Evolutionary conservation across 2,113 vertebrate species (phyloP), one percentile per base, ranked within the genome.

Genomic region (Tragelaphus buxtoni): DNA sequence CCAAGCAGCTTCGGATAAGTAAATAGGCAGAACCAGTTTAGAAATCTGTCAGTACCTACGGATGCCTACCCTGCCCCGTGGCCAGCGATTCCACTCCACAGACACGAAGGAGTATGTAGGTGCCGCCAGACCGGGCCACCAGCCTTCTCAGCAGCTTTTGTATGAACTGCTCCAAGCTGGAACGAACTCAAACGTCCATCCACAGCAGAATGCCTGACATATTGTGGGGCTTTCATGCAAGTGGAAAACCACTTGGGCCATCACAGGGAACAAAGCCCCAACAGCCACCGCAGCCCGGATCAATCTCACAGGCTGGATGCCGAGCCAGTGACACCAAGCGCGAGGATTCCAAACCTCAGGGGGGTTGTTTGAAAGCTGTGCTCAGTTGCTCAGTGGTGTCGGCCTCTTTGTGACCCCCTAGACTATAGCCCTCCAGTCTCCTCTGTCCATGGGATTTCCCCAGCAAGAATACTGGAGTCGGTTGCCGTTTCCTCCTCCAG

Each of bases 1-100:
- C 76, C 51, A 45, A 30, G 30, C 2, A 9, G 26, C 4, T 5
- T 42, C 3, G 0, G 30, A 79, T 28, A 42, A 53, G 20, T 30
- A 5, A 76, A 56, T 8, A 3, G 24, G 45, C 11, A 35, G 9
- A 11, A 58, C 56, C 26, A 28, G 18, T 69, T 63, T 6, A 35
- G 79, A 39, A 85, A 69, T 5, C 69, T 0, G 0, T 12, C 42
- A 7, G 16, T 39, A 7, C 30, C 53, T 42, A 2, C 20, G 14
- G 9, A 13, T 0, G 13, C 58, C 83, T 16, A 4, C 6, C 82
- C 9, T 2, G 3, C 26, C 35, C 28, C 0, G 0, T 3, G 4
- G 16, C 13, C 85, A 14, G 11, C 1, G 0, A 9, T 24, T 92
- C 45, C 2, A 4, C 65, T 47, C 3, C 0, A 49, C 26, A 69